Evolutionary conservation across 2,888 invertebrate species (phyloP), one percentile per base, ranked within the genome.

Genomic region (Ceratothoa steindachneri): DNA sequence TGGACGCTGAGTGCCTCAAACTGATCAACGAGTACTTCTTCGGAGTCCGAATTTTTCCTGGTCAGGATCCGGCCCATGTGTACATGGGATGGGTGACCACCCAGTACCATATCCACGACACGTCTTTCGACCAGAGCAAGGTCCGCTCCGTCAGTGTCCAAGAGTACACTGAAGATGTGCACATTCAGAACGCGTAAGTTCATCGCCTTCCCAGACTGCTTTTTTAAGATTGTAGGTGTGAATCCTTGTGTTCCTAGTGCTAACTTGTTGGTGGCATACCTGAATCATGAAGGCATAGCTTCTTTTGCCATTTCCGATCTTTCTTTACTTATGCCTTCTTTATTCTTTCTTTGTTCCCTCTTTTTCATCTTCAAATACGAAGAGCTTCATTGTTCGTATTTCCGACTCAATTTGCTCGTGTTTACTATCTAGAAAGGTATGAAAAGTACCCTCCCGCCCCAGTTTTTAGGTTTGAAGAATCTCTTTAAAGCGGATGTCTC

Each of bases 21-120:
- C 86, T 95, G 60, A 95, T 99, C 83, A 97, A 99, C 83, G 99
- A 99, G 84, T 99, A 97, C 85, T 98, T 97, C 85, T 99, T 96
- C 83, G 90, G 90, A 5, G 89, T 89, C 51, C 83, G 88, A 30
- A 92, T 97, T 80, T 96, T 93, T 85, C 96, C 97, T 51, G 96
- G 96, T 71, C 96, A 97, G 85, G 96, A 97, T 83, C 95, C 95
- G 0, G 90, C 91, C 0, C 93, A 95, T 83, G 94, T 98, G 28
- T 98, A 95, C 85, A 92, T 99, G 0, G 99, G 99, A 22, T 99
- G 99, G 99, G 98, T 99, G 69, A 98, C 97, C 0, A 97, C 99
- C 0, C 96, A 97, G 83, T 99, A 96, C 84, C 95, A 95, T 83
- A 86, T 93, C 69, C 93, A 93, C 82, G 94, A 93, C 75, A 92